Evolutionary conservation across 2,888 invertebrate species (phyloP), one percentile per base, ranked within the genome.

Genomic region (Diogma glabrata): DNA sequence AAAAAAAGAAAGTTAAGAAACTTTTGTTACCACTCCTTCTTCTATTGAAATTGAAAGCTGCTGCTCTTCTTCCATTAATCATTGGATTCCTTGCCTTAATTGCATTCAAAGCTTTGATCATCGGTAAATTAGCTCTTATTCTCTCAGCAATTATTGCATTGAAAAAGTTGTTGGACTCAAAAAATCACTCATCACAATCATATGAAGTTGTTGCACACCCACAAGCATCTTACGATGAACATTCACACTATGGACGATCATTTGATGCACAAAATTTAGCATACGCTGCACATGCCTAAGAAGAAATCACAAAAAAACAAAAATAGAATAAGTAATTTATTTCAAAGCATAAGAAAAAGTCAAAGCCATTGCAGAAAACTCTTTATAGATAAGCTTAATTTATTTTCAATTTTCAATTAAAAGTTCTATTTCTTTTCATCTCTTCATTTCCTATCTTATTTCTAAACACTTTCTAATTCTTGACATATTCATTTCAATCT

Each of bases 121-220:
- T 89, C 59, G 87, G 87, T 60, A 90, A 90, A 75, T 79, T 89
- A 55, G 88, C 89, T 4, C 75, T 90, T 19, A 73, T 87, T 51
- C 78, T 89, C 56, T 81, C 87, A 49, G 80, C 78, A 53, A 75
- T 88, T 54, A 78, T 89, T 54, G 82, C 77, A 3, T 67, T 83
- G 53, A 82, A 82, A 70, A 89, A 89, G 63, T 74, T 89, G 4
- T 70, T 87, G 46, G 81, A 79, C 49, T 76, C 79, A 47, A 84
- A 86, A 65, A 74, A n/a, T n/a, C n/a, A 79, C 54, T 79, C 75
- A 9, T 75, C 77, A 54, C 81, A 83, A 60, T 84, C 82, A 63
- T 87, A 87, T 64, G 89, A 88, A 62, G 84, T 86, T 1, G 81
- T 84, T 3, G 78, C 81, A 20, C 81, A 82, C 63, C 81, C 81